phyloP scores from a whole-genome alignment of 2,797 vertebrate genomes.

The Hippoglossus hippoglossus region DNA sequence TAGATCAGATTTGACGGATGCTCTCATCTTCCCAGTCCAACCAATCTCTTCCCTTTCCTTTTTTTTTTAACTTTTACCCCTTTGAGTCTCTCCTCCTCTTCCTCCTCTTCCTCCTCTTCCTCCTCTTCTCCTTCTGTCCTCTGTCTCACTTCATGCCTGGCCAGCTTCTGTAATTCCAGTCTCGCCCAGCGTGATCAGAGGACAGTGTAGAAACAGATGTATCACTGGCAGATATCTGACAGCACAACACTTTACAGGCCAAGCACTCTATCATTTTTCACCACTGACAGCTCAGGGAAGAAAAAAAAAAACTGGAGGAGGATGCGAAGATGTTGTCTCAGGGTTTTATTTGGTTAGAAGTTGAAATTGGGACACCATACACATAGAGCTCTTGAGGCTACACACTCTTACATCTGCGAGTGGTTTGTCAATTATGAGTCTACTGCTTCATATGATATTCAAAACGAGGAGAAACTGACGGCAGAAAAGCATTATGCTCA shows the following conservation, averaged over 20 bases:
- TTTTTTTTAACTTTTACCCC: too few relatives aligned
- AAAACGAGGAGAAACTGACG: neutral
- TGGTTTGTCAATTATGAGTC: slow-evolving; percentile 6
- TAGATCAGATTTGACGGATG: too few relatives aligned
- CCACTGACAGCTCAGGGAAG: slow-evolving; percentile 66
- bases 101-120: neutral
- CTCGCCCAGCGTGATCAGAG: slow-evolving; percentile 59
- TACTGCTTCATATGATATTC: slow-evolving; percentile 10
- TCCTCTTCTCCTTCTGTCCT: slow-evolving; percentile 21
- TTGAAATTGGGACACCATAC: slow-evolving; percentile 6
- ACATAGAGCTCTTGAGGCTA: neutral
- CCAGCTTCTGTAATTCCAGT: slow-evolving; percentile 67
- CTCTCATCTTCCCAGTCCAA: too few relatives aligned
- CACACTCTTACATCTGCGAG: neutral
- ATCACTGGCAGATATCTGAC: slow-evolving; percentile 69
- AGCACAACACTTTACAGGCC: slow-evolving; percentile 66
- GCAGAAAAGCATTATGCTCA: neutral
- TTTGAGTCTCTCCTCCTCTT: neutral
- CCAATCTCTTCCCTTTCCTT: neutral
- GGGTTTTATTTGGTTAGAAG: slow-evolving; percentile 16
- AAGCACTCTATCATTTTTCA: slow-evolving; percentile 72
- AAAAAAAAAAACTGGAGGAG: slow-evolving; percentile 38
- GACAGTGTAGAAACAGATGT: slow-evolving; percentile 75
- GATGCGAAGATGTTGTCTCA: slow-evolving; percentile 19
- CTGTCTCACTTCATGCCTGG: slow-evolving; percentile 63